Percentiles rank a stretch among this genome's conserved stretches.
Evolutionary conservation across 2,888 invertebrate genomes (phyloP).

Genomic region (Prosopocoilus inquinatus): DNA sequence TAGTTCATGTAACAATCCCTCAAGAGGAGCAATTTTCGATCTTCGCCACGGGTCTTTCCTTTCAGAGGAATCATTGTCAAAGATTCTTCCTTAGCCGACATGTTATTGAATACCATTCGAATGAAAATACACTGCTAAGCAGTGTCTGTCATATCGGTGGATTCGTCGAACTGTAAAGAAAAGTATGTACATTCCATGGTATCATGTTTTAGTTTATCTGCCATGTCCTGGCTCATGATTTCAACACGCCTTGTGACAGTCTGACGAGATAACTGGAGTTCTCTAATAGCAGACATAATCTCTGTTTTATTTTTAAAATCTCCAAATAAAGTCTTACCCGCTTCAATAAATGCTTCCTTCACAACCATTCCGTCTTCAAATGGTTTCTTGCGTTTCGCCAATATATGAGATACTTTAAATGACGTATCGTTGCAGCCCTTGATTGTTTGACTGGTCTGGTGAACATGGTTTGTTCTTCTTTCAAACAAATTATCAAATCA

Average conservation of each 20-base stretch:
- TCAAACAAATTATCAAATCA: constrained; percentile 12
- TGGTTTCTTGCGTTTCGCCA: constrained; percentile 30
- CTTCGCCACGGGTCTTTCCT: constrained; percentile 21
- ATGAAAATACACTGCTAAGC: constrained; percentile 22
- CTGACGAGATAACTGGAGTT: constrained; percentile 29
- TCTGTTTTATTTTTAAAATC: constrained; percentile 31
- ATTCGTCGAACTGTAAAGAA: constrained; percentile 25
- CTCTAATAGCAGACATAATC: constrained; percentile 32
- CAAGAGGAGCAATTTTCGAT: no score
- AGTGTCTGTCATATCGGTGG: constrained; percentile 22
- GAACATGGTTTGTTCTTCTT: constrained; percentile 10
- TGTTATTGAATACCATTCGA: constrained; percentile 24
- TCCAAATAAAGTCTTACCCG: constrained; percentile 23
- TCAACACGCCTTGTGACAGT: constrained; percentile 28
- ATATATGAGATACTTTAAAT: constrained; percentile 21
- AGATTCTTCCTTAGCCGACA: constrained; percentile 26
- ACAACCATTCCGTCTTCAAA: constrained; percentile 31
- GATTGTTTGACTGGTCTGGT: constrained; percentile 8
- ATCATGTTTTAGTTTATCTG: constrained; percentile 18
- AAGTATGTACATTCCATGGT: constrained; percentile 18
- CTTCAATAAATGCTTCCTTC: constrained; percentile 29
- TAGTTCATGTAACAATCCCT: no score
- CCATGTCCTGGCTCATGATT: constrained; percentile 16
- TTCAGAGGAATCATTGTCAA: constrained; percentile 23
- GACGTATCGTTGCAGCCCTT: constrained; percentile 24